phyloP scores from a whole-genome alignment of 64 coral and sea anemone genomes.

The Montipora sp. region DNA sequence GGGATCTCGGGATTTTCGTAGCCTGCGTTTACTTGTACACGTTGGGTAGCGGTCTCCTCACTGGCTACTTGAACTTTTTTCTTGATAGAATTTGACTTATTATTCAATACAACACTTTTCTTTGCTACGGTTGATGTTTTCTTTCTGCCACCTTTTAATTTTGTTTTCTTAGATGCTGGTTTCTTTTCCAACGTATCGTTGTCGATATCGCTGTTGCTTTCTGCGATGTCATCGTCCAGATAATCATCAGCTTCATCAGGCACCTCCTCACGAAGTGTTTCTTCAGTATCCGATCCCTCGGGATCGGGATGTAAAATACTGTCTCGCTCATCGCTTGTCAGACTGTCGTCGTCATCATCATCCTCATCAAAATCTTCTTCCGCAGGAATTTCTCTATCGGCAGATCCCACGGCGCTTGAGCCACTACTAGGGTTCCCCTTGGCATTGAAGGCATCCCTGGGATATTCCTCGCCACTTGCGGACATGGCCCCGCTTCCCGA shows the following conservation, averaged over 20 bases:
- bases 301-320: slow-evolving; percentile 64
- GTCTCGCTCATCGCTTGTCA: slow-evolving; percentile 56
- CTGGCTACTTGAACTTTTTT: slow-evolving; percentile 96
- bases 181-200: not conserved
- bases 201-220: not conserved
- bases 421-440: not conserved
- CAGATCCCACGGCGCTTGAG: not conserved
- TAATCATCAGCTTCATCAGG: not conserved
- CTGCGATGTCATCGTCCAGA: not conserved
- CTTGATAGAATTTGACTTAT: slow-evolving; percentile 63
- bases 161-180: slow-evolving; percentile 45
- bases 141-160: slow-evolving; percentile 39
- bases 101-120: slow-evolving; percentile 65
- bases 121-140: slow-evolving; percentile 39
- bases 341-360: slow-evolving; percentile 13
- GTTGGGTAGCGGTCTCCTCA: slow-evolving; percentile 90
- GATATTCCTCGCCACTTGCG: not conserved
- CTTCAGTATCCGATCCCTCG: not conserved
- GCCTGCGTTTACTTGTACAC: slow-evolving; percentile 98
- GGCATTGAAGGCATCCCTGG: not conserved
- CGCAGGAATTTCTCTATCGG: not conserved
- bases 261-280: not conserved
- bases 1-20: slow-evolving; percentile 96
- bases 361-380: not conserved
- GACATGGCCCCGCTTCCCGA: slow-evolving; percentile 5